Evolutionary conservation across 2,113 vertebrate species (phyloP).

Genomic region (Proteles cristata): DNA sequence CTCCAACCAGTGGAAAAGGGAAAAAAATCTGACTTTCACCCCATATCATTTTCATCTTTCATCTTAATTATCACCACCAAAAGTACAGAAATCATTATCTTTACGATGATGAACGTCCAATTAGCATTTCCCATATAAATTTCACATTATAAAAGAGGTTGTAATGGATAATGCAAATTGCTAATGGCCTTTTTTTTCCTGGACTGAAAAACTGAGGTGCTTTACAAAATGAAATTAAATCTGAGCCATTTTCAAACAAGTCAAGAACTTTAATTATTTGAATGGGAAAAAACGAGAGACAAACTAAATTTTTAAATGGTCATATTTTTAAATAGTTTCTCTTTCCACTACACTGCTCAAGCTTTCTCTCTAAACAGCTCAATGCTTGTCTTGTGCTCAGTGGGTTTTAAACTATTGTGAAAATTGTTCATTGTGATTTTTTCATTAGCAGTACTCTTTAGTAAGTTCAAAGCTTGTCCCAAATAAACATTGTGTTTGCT

Average conservation of each 20-base stretch:
- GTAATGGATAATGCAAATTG: slow-evolving; percentile 87
- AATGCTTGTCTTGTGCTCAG: slow-evolving; percentile 77
- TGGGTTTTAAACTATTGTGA: slow-evolving; percentile 82
- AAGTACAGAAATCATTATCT: slow-evolving; percentile 89
- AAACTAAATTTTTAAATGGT: slow-evolving; percentile 79
- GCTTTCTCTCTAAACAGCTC: slow-evolving; percentile 73
- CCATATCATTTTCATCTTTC: slow-evolving; percentile 87
- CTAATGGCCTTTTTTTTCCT: slow-evolving; percentile 83
- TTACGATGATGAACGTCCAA: slow-evolving; percentile 88
- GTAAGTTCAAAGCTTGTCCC: slow-evolving; percentile 77
- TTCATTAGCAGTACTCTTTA: slow-evolving; percentile 79
- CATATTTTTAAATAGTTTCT: slow-evolving; percentile 82
- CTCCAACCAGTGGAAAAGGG: slow-evolving; percentile 80
- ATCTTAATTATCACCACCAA: slow-evolving; percentile 88
- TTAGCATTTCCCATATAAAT: slow-evolving; percentile 90
- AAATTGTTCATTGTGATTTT: slow-evolving; percentile 76
- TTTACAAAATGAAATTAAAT: slow-evolving; percentile 89
- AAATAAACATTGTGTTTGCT: slow-evolving; percentile 79
- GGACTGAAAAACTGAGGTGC: slow-evolving; percentile 86
- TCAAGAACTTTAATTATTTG: slow-evolving; percentile 88
- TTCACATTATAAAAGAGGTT: slow-evolving; percentile 86
- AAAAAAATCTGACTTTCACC: slow-evolving; percentile 77
- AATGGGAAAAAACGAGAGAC: slow-evolving; percentile 69
- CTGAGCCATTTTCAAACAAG: slow-evolving; percentile 86
- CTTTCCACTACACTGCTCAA: slow-evolving; percentile 78